A percentile compares a stretch with the other conserved stretches of the same genome.
Conservation (phyloP, 2,797 vertebrate genomes). For the Anabacerthia variegaticeps region DNA sequence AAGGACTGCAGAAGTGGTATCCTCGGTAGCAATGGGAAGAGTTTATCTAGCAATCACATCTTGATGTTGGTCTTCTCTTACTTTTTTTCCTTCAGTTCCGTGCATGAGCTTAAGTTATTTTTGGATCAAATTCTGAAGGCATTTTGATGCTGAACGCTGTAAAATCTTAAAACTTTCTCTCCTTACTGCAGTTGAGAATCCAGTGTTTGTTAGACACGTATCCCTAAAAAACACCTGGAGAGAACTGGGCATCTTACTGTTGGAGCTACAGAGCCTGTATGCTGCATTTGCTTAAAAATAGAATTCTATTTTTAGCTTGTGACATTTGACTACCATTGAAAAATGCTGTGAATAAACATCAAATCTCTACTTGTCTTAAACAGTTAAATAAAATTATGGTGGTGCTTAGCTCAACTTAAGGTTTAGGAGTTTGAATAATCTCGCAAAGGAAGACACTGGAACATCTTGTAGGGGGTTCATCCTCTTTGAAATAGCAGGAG, state of each 20-base stretch:
- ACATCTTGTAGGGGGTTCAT: neutral
- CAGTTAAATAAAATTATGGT: neutral
- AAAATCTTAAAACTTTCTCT: neutral
- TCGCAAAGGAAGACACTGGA: neutral
- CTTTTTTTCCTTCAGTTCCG: neutral
- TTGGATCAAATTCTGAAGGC: neutral
- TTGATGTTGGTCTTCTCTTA: neutral
- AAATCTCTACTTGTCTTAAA: neutral
- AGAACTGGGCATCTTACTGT: neutral
- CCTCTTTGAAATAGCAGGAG: neutral
- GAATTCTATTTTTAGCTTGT: neutral
- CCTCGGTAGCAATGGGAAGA: neutral
- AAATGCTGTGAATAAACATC: constrained; percentile 10
- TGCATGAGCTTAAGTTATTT: neutral
- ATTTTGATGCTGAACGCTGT: neutral
- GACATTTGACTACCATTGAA: neutral
- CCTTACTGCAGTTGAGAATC: neutral
- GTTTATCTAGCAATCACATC: neutral
- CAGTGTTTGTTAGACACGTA: neutral
- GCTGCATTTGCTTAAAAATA: neutral
- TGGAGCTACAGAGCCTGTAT: neutral
- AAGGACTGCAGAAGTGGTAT: neutral
- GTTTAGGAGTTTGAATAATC: neutral
- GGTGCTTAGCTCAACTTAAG: neutral
- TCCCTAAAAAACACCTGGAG: neutral